Conservation (phyloP, 2,888 invertebrate genomes). For the Willowsia nigromaculata region DNA sequence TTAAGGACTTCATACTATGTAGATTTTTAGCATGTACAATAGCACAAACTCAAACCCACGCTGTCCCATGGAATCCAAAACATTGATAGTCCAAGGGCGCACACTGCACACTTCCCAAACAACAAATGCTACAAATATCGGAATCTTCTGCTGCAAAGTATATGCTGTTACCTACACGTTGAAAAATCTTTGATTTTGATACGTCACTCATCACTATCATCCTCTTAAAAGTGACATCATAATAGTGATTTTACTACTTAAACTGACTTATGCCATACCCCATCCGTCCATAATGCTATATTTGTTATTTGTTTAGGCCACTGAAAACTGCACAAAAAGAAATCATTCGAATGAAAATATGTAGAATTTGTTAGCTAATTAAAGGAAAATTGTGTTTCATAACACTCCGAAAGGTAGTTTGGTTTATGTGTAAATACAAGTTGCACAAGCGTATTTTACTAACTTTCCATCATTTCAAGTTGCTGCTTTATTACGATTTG, state of each 20-base stretch:
- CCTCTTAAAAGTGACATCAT: not conserved
- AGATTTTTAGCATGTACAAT: not conserved
- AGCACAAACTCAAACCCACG: not conserved
- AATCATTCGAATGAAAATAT: too few species aligned
- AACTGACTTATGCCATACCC: not conserved
- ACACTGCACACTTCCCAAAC: conserved; percentile 18
- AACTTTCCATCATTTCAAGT: conserved; percentile 34
- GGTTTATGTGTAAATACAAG: too few species aligned
- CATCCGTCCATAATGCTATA: conserved; percentile 32
- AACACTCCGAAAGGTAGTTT: too few species aligned
- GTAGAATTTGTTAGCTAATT: too few species aligned
- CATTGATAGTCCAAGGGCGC: conserved; percentile 11
- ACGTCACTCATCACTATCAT: too few species aligned
- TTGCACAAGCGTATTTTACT: not conserved
- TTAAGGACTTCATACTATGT: not conserved
- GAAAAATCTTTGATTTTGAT: too few species aligned
- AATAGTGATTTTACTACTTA: not conserved
- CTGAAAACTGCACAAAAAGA: not conserved
- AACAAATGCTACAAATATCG: not conserved
- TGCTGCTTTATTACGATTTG: conserved; percentile 22
- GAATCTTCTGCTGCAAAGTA: conserved; percentile 43
- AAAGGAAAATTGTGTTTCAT: too few species aligned
- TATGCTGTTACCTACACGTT: conserved; percentile 26
- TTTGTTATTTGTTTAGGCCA: conserved; percentile 32
- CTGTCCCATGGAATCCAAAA: not conserved